A percentile compares a stretch with the other conserved stretches of the same genome.
phyloP scores from a whole-genome alignment of 2,888 invertebrate species.

The Papilio protenor region DNA sequence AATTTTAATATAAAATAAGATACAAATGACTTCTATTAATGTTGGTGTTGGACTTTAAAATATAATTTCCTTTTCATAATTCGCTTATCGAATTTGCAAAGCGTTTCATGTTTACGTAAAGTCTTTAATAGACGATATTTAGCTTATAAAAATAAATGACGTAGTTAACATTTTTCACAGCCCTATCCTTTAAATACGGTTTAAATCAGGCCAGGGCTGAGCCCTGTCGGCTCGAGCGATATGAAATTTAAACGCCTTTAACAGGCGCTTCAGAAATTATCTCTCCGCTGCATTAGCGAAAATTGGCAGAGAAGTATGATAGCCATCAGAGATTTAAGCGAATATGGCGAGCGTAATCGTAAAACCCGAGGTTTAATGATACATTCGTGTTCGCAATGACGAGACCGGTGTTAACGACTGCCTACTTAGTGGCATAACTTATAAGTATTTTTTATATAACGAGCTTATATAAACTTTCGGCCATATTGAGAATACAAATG shows the following conservation, averaged over 20 bases:
- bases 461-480: neutral
- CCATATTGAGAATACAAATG: neutral
- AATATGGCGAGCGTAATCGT: conserved; percentile 36
- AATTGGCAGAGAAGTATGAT: conserved; percentile 36
- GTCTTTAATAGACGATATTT: neutral
- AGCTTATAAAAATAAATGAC: neutral
- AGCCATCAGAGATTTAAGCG: conserved; percentile 32
- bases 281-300: conserved; percentile 21
- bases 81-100: neutral
- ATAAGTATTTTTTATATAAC: neutral
- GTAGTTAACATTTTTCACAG: neutral
- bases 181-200: conserved; percentile 30
- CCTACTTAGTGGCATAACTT: conserved; percentile 6
- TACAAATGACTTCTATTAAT: no score
- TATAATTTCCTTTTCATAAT: neutral
- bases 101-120: neutral
- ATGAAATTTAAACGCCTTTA: conserved; percentile 33
- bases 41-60: no score
- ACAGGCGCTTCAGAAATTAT: conserved; percentile 29
- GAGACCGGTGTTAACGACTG: conserved; percentile 23
- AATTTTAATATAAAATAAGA: neutral
- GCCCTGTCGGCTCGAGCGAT: conserved; percentile 21
- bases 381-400: conserved; percentile 18
- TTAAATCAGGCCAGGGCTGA: conserved; percentile 14
- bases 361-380: conserved; percentile 30